Conservation (phyloP, 2,113 vertebrate species). For the Leptodactylus fuscus region DNA sequence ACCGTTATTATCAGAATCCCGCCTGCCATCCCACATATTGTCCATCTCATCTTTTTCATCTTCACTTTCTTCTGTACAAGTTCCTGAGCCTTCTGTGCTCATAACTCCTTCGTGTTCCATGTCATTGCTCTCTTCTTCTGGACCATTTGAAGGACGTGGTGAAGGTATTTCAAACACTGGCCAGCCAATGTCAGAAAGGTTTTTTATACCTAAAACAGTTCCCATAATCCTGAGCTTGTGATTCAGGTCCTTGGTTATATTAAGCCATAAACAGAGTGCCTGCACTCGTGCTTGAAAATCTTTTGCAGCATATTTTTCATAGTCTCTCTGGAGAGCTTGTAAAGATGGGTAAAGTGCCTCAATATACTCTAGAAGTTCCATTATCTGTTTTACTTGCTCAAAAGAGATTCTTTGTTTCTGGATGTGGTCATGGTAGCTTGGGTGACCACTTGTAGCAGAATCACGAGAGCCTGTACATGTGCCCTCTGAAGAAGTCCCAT, state of each 20-base stretch:
- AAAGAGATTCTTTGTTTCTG: constrained; percentile 91
- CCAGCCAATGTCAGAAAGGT: constrained; percentile 95
- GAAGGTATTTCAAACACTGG: constrained; percentile 98
- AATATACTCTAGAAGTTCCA: constrained; percentile 94
- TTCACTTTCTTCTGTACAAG: constrained; percentile 84
- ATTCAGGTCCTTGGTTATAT: constrained; percentile 98
- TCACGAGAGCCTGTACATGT: constrained; percentile 69
- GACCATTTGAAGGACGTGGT: constrained; percentile 84
- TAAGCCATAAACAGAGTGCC: constrained; percentile 98
- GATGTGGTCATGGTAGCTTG: constrained; percentile 86
- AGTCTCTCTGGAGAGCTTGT: constrained; percentile 95
- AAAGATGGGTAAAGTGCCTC: constrained; percentile 97
- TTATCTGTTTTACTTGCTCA: constrained; percentile 95
- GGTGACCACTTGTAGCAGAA: constrained; percentile 72
- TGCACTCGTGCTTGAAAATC: constrained; percentile 98
- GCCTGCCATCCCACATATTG: constrained; percentile 62
- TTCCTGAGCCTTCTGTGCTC: constrained; percentile 76
- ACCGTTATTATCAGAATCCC: constrained; percentile 65
- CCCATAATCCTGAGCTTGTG: constrained; percentile 98
- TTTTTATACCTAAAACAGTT: constrained; percentile 93
- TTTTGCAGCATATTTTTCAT: constrained; percentile 92
- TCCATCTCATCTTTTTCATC: constrained; percentile 72
- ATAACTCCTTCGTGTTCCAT: constrained; percentile 73
- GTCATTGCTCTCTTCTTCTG: constrained; percentile 75
- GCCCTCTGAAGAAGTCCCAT: constrained; percentile 73